Evolutionary conservation across 1,140 invertebrate species (phyloP), one percentile per base, ranked within the genome.

Genomic region (Notospermus geniculatus): DNA sequence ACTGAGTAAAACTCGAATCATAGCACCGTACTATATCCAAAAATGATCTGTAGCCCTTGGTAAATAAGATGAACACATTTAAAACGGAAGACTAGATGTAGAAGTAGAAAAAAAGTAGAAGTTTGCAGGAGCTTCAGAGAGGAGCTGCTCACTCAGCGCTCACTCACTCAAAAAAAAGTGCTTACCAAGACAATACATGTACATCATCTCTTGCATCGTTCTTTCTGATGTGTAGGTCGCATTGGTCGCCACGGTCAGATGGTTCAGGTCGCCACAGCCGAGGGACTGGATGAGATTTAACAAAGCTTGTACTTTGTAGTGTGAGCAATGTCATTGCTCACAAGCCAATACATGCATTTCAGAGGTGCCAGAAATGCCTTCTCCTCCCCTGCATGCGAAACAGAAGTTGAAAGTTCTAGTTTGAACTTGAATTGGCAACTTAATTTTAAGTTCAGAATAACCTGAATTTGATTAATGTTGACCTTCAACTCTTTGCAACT

Each of bases 141-240:
- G n/a, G n/a, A n/a, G n/a, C 32, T 15, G 32, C 32, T 36, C 32
- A 36, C 4, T 7, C 15, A 15, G 32, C 15, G 4, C 5, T 36
- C 15, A 36, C 15, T 15, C 32, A 36, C 32, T 36, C 4, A 36
- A 4, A 36, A 15, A 4, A 36, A 50, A 23, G 46, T 9, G 9
- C 25, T 7, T 50, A 50, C 46, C 46, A 9, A 50, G 4, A n/a
- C 46, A 50, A n/a, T 23, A 50, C 4, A 50, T n/a, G 5, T 23
- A 50, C 4, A 50, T n/a, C 46, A 50, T 50, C 25, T 50, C 46
- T 27, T 50, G 46, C 46, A 50, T 50, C 4, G 46, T 50, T 27
- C 46, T 50, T n/a, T 50, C 46, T 9, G 46, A 50, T 9, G n/a
- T 50, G 46, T 50, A 50, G 4, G n/a, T 50, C 9, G 46, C 46